Percentiles rank a stretch among this genome's conserved stretches.
Conservation (phyloP, 2,113 vertebrate species). For the Poeciliopsis retropinna region DNA sequence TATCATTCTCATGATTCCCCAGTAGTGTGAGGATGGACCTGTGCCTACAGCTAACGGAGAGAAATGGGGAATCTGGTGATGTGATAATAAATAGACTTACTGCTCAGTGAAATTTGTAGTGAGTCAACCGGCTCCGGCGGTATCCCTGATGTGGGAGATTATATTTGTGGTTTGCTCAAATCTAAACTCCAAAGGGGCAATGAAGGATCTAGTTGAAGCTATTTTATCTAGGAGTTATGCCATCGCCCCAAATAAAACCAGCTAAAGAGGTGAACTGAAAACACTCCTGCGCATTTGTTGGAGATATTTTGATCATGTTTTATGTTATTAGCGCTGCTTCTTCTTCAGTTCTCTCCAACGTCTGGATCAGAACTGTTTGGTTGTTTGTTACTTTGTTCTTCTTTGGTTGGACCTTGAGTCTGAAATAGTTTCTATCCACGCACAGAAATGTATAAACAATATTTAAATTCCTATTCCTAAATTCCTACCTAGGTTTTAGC, state of each 20-base stretch:
- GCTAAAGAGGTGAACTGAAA: not conserved
- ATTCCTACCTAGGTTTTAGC: too few relatives aligned
- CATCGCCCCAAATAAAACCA: not conserved
- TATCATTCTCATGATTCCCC: constrained; percentile 61
- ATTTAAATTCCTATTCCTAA: too few relatives aligned
- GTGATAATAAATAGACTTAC: constrained; percentile 63
- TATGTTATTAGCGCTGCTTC: too few relatives aligned
- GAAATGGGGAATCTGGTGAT: constrained; percentile 51
- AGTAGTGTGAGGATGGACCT: constrained; percentile 47
- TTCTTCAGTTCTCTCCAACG: too few relatives aligned
- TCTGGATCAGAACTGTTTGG: too few relatives aligned
- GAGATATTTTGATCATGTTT: too few relatives aligned
- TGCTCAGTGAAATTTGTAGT: constrained; percentile 43
- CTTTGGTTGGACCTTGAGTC: too few relatives aligned
- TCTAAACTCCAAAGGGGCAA: constrained; percentile 2
- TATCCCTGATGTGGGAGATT: constrained; percentile 45
- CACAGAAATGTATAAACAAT: too few relatives aligned
- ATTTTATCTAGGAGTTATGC: not conserved
- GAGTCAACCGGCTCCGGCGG: constrained; percentile 24
- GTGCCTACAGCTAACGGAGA: constrained; percentile 56
- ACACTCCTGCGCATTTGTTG: not conserved
- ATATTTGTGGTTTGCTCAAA: constrained; percentile 38
- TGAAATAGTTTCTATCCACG: too few relatives aligned
- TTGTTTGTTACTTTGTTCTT: too few relatives aligned
- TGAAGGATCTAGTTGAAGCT: constrained; percentile 6